phyloP scores from a whole-genome alignment of 1,140 invertebrate genomes.

The Chymomyza costata region DNA sequence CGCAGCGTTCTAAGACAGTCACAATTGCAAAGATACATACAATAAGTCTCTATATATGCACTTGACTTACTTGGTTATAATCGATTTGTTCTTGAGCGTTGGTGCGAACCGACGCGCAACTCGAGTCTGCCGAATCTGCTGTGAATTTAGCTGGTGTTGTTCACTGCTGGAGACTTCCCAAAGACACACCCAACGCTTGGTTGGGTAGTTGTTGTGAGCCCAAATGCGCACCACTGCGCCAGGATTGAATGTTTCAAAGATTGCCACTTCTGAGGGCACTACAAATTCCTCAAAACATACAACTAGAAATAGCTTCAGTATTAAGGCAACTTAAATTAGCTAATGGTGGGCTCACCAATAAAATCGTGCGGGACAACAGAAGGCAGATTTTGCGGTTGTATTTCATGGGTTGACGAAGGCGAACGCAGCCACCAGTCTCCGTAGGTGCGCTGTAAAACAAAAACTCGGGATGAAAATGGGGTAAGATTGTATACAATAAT shows the following conservation, averaged over 20 bases:
- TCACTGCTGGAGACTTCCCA: constrained; percentile 82
- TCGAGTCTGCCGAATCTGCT: constrained; percentile 70
- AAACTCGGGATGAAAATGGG: not conserved
- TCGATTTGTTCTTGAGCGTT: constrained; percentile 78
- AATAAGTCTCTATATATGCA: too few relatives aligned
- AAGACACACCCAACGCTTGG: constrained; percentile 82
- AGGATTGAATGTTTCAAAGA: constrained; percentile 94
- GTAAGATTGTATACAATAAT: constrained; percentile 7
- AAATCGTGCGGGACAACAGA: constrained; percentile 86
- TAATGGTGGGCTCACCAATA: constrained; percentile 80
- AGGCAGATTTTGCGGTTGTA: constrained; percentile 84
- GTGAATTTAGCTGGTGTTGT: constrained; percentile 6
- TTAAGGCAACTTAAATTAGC: constrained; percentile 17
- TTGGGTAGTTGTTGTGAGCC: constrained; percentile 79
- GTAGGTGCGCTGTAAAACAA: constrained; percentile 86
- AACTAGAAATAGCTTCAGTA: too few relatives aligned
- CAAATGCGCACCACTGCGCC: constrained; percentile 90
- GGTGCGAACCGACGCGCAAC: constrained; percentile 86
- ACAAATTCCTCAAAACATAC: constrained; percentile 85
- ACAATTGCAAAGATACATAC: not conserved
- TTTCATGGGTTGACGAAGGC: constrained; percentile 82
- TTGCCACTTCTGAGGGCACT: constrained; percentile 84
- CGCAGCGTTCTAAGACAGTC: constrained; percentile 79
- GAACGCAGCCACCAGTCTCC: constrained; percentile 91
- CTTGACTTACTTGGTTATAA: constrained; percentile 46